phyloP scores from a whole-genome alignment of 2,797 vertebrate species.

The Sebastes matsubarae region DNA sequence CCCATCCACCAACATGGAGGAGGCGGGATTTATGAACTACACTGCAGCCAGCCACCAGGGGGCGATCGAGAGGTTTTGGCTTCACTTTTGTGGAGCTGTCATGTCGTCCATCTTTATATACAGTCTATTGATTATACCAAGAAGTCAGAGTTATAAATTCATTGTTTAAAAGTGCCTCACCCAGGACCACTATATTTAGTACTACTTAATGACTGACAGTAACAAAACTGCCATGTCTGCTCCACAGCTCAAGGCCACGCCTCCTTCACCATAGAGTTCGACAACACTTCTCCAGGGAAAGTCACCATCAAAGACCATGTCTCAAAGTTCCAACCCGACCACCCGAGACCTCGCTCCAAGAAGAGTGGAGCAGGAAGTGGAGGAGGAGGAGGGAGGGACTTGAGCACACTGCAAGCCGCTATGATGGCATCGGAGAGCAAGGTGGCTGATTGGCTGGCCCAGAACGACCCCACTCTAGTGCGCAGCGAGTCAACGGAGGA shows the following conservation, averaged over 20 bases:
- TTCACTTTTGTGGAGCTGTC: too few relatives aligned
- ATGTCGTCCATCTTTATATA: too few relatives aligned
- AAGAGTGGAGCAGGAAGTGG: constrained; percentile 84
- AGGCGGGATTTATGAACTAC: too few relatives aligned
- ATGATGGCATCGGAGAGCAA: constrained; percentile 98
- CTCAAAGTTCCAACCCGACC: constrained; percentile 89
- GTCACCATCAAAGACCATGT: constrained; percentile 98
- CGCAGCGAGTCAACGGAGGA: constrained; percentile 93
- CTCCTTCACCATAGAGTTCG: constrained; percentile 99
- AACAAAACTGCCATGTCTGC: constrained; percentile 63
- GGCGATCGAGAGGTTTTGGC: too few relatives aligned
- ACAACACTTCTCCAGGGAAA: constrained; percentile 94
- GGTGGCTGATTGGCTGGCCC: constrained; percentile 98
- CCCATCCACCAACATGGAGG: too few relatives aligned
- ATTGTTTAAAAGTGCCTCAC: background rate
- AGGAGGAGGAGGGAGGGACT: constrained; percentile 83
- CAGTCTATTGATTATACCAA: background rate
- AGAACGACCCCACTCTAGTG: constrained; percentile 95
- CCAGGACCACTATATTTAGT: constrained; percentile 7
- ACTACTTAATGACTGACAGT: background rate
- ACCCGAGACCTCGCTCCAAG: constrained; percentile 89
- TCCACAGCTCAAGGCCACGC: constrained; percentile 89
- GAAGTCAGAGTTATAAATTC: background rate
- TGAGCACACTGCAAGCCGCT: constrained; percentile 93
- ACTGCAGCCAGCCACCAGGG: too few relatives aligned